These are phyloP conservation scores for Babyrousa celebensis DNA, from an alignment of 2,797 vertebrate genomes.

Conservation along the genomic window DNA sequence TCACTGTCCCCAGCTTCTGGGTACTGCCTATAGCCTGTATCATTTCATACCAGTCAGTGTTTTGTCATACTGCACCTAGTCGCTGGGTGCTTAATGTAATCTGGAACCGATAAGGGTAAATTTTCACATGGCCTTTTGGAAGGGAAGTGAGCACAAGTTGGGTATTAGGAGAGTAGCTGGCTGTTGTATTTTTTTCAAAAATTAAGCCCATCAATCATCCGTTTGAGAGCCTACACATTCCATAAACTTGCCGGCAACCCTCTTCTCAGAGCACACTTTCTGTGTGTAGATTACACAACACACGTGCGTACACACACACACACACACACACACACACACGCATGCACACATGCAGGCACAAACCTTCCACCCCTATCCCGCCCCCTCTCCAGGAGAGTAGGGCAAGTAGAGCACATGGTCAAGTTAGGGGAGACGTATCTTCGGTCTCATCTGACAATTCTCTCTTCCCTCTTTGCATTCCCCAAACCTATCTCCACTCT, in stretches of 20 bases:
- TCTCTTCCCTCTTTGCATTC: constrained; percentile 51
- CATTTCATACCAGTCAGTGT: neutral
- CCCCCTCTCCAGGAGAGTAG: neutral
- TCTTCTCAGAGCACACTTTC: neutral
- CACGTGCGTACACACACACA: neutral
- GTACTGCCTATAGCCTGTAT: neutral
- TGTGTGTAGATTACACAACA: neutral
- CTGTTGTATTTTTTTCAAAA: neutral
- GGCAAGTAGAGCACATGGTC: neutral
- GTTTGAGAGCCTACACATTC: neutral
- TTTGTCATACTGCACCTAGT: neutral
- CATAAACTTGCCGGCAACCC: neutral
- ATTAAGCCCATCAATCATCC: neutral
- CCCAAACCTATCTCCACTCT: constrained; percentile 48
- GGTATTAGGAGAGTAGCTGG: constrained; percentile 1
- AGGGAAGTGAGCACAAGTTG: neutral
- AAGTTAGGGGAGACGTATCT: neutral
- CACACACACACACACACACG: neutral
- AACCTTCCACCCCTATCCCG: rapidly evolving
- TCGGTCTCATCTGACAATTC: neutral
- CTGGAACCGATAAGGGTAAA: neutral
- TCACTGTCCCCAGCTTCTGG: neutral
- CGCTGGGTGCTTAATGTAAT: neutral
- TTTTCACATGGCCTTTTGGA: neutral
- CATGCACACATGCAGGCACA: neutral